A percentile compares a stretch with the other conserved stretches of the same genome.
These are phyloP conservation scores for Hypsibius dujardini DNA, from an alignment of 1,140 invertebrate species.

Conservation along the genomic window DNA sequence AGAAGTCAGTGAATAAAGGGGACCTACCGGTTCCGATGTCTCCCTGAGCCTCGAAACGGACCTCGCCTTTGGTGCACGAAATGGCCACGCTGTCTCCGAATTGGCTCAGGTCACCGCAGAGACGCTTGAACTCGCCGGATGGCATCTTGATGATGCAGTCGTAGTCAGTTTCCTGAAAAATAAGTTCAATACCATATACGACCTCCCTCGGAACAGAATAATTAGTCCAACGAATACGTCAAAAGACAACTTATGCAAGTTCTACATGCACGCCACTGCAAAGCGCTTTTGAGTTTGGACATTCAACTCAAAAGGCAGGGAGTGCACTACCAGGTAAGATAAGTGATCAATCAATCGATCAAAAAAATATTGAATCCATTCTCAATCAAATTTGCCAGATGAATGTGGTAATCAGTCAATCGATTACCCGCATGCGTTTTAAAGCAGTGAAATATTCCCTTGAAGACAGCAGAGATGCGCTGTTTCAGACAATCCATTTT, in stretches of 20 bases:
- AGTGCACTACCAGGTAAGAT: too few species aligned
- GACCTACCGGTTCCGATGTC: constrained; percentile 65
- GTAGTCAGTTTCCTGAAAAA: constrained; percentile 72
- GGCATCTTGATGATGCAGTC: constrained; percentile 92
- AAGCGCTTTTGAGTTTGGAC: background rate
- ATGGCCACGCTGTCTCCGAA: constrained; percentile 94
- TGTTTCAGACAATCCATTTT: constrained; percentile 21
- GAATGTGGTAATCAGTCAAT: background rate
- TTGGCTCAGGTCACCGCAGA: constrained; percentile 84
- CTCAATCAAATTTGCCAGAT: too few species aligned
- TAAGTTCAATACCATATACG: constrained; percentile 16
- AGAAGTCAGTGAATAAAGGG: background rate
- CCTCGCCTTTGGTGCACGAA: constrained; percentile 82
- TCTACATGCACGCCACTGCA: background rate
- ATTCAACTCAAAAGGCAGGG: too few species aligned
- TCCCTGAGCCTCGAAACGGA: constrained; percentile 82
- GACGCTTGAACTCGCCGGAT: constrained; percentile 78
- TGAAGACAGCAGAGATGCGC: background rate
- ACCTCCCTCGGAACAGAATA: background rate
- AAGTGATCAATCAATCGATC: too few species aligned
- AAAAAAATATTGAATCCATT: too few species aligned
- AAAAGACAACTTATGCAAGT: too few species aligned
- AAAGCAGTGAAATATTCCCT: background rate
- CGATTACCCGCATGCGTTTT: background rate
- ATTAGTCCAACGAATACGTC: too few species aligned